A percentile compares a stretch with the other conserved stretches of the same genome.
Evolutionary conservation across 2,113 vertebrate species (phyloP).

Genomic region (Melanotaenia duboulayi): DNA sequence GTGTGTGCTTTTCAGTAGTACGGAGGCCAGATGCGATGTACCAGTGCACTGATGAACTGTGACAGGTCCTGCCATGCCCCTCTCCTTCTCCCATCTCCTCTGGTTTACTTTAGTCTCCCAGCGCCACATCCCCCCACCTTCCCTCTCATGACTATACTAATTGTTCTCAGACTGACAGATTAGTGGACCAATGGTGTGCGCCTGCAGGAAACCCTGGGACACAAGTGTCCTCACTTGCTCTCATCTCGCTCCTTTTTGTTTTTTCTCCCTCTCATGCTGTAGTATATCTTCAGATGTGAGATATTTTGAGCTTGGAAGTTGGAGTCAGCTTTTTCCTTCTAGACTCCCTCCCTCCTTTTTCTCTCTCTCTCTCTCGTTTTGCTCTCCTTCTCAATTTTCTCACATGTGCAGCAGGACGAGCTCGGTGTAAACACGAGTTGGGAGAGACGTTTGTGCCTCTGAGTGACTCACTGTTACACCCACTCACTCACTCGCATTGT

Average conservation of each 20-base stretch:
- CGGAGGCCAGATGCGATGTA: conserved; percentile 68
- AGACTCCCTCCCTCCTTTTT: not conserved
- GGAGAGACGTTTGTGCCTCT: conserved; percentile 51
- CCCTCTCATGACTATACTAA: conserved; percentile 48
- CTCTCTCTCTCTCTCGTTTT: not conserved
- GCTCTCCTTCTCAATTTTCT: conserved; percentile 18
- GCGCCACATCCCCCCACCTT: conserved; percentile 2
- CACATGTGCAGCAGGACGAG: conserved; percentile 51
- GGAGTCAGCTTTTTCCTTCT: conserved; percentile 58
- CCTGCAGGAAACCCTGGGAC: conserved; percentile 47
- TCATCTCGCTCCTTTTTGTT: not conserved
- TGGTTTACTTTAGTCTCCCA: conserved; percentile 43
- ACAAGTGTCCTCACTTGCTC: conserved; percentile 14
- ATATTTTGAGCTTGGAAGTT: conserved; percentile 64
- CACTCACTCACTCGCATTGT: conserved; percentile 40
- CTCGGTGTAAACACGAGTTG: conserved; percentile 49
- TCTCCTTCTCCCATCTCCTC: conserved; percentile 27
- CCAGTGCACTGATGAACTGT: conserved; percentile 72
- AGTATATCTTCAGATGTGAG: conserved; percentile 49
- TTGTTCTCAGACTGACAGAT: conserved; percentile 63
- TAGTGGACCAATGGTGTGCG: conserved; percentile 47
- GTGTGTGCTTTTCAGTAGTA: conserved; percentile 48
- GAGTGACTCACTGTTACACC: conserved; percentile 60
- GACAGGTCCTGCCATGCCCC: conserved; percentile 70
- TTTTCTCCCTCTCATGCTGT: conserved; percentile 16